These are phyloP conservation scores for Myrmecophaga tridactyla DNA, from an alignment of 2,113 vertebrate genomes.

Conservation along the genomic window DNA sequence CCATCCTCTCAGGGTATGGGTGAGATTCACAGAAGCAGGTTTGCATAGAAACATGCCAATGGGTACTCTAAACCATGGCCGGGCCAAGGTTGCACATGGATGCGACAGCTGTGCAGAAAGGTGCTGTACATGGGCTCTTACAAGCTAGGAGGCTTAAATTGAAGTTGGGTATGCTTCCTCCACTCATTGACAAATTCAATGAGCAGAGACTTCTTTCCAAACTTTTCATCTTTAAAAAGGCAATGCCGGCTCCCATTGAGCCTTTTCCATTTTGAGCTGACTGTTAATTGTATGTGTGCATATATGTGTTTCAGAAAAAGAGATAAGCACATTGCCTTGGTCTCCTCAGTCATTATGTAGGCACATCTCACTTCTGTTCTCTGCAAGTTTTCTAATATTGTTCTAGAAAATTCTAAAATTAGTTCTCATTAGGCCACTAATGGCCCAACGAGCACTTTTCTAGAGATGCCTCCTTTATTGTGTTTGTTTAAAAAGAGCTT, in stretches of 20 bases:
- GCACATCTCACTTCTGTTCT: conserved; percentile 53
- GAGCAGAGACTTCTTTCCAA: conserved; percentile 72
- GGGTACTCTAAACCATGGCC: conserved; percentile 46
- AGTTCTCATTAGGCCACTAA: no score
- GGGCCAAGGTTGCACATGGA: not conserved
- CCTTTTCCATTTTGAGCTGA: conserved; percentile 69
- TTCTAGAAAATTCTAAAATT: no score
- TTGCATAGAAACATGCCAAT: accelerated
- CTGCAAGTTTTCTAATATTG: conserved; percentile 34
- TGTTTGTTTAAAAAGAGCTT: not conserved
- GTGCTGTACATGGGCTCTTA: conserved; percentile 42
- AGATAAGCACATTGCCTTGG: conserved; percentile 64
- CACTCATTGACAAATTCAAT: conserved; percentile 61
- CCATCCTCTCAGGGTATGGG: conserved; percentile 7
- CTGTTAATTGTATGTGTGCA: conserved; percentile 70
- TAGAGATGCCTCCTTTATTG: not conserved
- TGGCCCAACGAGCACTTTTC: no score
- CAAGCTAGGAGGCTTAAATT: conserved; percentile 27
- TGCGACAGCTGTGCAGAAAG: conserved; percentile 29
- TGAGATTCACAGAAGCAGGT: not conserved
- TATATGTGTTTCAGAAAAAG: conserved; percentile 55
- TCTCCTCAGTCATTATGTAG: conserved; percentile 45
- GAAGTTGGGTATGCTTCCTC: conserved; percentile 31
- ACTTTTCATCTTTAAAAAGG: conserved; percentile 71
- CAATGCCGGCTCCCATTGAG: conserved; percentile 55